These are phyloP conservation scores for Drosophila testacea DNA, from an alignment of 2,888 invertebrate species.

Conservation along the genomic window DNA sequence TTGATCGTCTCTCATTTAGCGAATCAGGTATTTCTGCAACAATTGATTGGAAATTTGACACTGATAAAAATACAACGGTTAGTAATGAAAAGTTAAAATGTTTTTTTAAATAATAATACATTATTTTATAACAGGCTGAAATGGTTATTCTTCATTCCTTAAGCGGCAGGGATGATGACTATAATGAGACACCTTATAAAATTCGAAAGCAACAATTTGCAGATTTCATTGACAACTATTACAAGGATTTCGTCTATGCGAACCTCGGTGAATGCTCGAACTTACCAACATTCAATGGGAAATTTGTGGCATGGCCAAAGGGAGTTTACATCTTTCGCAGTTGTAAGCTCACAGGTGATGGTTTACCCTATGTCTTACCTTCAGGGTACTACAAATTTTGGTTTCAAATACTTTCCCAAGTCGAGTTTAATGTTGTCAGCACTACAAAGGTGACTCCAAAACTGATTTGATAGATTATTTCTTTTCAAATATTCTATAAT, in stretches of 20 bases:
- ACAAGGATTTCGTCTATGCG: background rate
- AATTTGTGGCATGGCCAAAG: background rate
- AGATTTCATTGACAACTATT: background rate
- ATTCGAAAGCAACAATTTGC: background rate
- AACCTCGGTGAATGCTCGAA: background rate
- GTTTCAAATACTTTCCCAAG: background rate
- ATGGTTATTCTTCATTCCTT: background rate
- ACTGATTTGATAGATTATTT: background rate
- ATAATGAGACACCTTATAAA: background rate
- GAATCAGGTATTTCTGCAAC: background rate
- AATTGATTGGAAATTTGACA: background rate
- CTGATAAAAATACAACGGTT: background rate
- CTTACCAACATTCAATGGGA: background rate
- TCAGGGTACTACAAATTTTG: background rate
- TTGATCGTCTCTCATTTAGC: background rate
- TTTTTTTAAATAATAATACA: background rate
- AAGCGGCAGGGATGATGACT: constrained; percentile 1
- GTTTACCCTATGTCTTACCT: background rate
- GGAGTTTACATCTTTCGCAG: background rate
- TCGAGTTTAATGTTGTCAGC: background rate
- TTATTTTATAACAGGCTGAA: background rate
- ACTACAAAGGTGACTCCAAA: background rate
- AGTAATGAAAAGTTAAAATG: background rate
- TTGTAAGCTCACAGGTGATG: background rate
- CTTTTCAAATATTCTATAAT: too few species aligned